phyloP scores from a whole-genome alignment of 2,888 invertebrate genomes.

The Leptogaster cylindrica region DNA sequence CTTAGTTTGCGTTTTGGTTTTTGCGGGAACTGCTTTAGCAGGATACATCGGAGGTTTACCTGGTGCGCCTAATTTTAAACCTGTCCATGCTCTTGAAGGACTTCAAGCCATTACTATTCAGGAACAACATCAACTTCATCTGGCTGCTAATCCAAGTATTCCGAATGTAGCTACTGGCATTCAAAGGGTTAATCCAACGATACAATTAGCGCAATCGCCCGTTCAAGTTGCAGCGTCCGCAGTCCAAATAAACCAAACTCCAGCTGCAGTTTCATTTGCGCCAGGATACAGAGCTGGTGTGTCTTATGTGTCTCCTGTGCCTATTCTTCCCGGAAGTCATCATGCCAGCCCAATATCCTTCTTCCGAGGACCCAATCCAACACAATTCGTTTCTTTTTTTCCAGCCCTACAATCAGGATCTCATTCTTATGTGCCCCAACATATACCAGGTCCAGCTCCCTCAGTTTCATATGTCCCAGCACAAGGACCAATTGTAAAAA shows the following conservation, averaged over 20 bases:
- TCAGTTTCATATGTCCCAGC: background rate
- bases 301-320: background rate
- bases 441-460: constrained; percentile 4
- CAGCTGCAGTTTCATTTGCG: background rate
- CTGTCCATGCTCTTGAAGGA: background rate
- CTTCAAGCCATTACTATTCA: background rate
- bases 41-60: background rate
- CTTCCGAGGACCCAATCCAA: no score
- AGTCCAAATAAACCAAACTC: background rate
- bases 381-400: no score
- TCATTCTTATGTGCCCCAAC: no score
- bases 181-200: background rate
- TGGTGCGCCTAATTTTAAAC: background rate
- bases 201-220: background rate
- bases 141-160: background rate
- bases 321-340: background rate
- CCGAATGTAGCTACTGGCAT: background rate
- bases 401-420: no score
- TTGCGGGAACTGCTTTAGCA: background rate
- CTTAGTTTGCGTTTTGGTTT: background rate
- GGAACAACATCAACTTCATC: background rate
- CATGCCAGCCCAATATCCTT: background rate
- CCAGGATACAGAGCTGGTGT: background rate
- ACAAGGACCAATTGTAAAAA: background rate
- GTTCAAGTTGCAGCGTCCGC: background rate